These are phyloP conservation scores for Halesus radiatus DNA, from an alignment of 1,140 invertebrate species.

Conservation along the genomic window DNA sequence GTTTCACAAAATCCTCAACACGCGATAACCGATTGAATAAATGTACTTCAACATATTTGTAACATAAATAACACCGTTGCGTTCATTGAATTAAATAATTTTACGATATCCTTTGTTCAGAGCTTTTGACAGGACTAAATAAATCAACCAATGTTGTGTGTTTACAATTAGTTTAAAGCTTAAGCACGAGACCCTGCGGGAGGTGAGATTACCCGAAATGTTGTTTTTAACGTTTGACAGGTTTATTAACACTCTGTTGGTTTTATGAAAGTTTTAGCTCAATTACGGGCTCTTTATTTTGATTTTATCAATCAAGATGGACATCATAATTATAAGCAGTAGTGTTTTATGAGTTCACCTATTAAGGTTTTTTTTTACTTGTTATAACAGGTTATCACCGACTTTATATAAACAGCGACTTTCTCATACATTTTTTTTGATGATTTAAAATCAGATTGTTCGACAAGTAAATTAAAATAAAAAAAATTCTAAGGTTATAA, in stretches of 20 bases:
- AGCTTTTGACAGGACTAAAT: constrained; percentile 23
- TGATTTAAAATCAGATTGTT: too few relatives aligned
- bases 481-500: too few relatives aligned
- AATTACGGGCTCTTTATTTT: too few relatives aligned
- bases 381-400: too few relatives aligned
- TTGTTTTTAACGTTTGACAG: constrained; percentile 11
- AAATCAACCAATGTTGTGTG: constrained; percentile 38
- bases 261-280: too few relatives aligned
- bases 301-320: too few relatives aligned
- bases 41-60: constrained; percentile 13
- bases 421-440: too few relatives aligned
- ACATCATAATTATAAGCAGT: too few relatives aligned
- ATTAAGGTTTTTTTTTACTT: too few relatives aligned
- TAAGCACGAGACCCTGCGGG: background rate
- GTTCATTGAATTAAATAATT: constrained; percentile 39
- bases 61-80: constrained; percentile 26
- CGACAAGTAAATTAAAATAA: too few relatives aligned
- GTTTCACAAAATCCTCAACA: constrained; percentile 1
- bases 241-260: background rate
- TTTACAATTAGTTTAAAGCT: constrained; percentile 13
- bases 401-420: too few relatives aligned
- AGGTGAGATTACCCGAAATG: constrained; percentile 1
- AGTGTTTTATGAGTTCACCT: too few relatives aligned
- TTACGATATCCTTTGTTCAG: constrained; percentile 38
- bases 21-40: constrained; percentile 4